Evolutionary conservation across 1,140 invertebrate species (phyloP), one percentile per base, ranked within the genome.

Genomic region (Ladona fulva): DNA sequence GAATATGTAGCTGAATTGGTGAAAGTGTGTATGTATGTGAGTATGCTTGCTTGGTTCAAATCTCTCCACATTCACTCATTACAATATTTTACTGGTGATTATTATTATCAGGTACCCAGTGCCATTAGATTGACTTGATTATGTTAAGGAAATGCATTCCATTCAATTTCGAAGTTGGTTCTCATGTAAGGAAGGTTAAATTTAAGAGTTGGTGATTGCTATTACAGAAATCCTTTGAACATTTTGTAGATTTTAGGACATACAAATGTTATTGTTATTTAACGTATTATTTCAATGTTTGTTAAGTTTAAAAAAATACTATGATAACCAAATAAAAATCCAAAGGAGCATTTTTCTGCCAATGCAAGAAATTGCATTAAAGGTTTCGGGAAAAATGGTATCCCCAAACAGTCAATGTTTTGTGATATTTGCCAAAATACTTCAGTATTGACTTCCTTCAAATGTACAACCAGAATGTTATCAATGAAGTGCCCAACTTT

Each of bases 401-500:
- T 16, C 52, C 52, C 52, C n/a, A 6, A 66, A 22, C 52, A 66
- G 52, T 66, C 52, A 66, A 66, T 66, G 52, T 66, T 66, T 66
- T 66, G 52, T 66, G 52, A 66, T 66, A 66, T 6, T 66, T 66
- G 52, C 52, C 52, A 66, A 66, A 66, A 66, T 66, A 66, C 52
- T 66, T 66, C 52, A 66, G 52, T 66, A 66, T 66, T 66, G 52
- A 66, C 52, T 66, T 66, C 52, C 12, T 66, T 66, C 14, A 66
- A 66, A 66, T 66, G 52, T 66, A 66, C 52, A 66, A 66, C 16
- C 52, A 66, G 29, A 66, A 66, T 66, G 52, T 66, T 66, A 66
- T 66, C 52, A 66, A 66, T 66, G 52, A 66, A 66, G 52, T 66
- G 52, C 52, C 52, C 52, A 66, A 66, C 52, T 66, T 66, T 66